Evolutionary conservation across 1,140 invertebrate species (phyloP).

Genomic region (Drosophila sproati): DNA sequence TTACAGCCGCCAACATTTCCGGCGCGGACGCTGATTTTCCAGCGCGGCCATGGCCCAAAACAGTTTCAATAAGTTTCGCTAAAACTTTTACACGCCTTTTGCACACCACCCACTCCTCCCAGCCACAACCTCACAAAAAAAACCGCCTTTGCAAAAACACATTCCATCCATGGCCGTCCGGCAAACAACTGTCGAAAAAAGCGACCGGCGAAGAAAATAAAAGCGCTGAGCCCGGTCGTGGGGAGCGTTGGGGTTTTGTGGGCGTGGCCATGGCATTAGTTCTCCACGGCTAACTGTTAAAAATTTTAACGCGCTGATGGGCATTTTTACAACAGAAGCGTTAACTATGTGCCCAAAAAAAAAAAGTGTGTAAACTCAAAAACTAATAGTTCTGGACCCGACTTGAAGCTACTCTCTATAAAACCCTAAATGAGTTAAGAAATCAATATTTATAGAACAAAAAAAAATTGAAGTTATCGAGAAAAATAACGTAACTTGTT

Average conservation of each 20-base stretch:
- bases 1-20: slow-evolving; percentile 66
- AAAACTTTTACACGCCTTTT: slow-evolving; percentile 79
- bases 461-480: too few species aligned
- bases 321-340: slow-evolving; percentile 81
- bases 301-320: slow-evolving; percentile 78
- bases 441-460: too few species aligned
- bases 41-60: slow-evolving; percentile 74
- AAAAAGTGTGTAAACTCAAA: background rate
- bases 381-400: too few species aligned
- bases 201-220: slow-evolving; percentile 56
- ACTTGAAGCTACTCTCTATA: too few species aligned
- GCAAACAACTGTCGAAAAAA: slow-evolving; percentile 42
- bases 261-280: slow-evolving; percentile 40
- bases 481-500: background rate
- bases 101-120: background rate
- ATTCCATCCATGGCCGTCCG: background rate
- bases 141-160: too few species aligned
- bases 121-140: background rate
- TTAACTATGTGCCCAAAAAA: slow-evolving; percentile 68
- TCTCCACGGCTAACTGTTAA: slow-evolving; percentile 51
- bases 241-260: slow-evolving; percentile 11
- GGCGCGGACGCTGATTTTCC: slow-evolving; percentile 74
- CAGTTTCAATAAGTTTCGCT: slow-evolving; percentile 79
- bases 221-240: slow-evolving; percentile 50
- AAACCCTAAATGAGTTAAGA: too few species aligned